phyloP scores from a whole-genome alignment of 2,888 invertebrate genomes.

The Acrobasis consociella region DNA sequence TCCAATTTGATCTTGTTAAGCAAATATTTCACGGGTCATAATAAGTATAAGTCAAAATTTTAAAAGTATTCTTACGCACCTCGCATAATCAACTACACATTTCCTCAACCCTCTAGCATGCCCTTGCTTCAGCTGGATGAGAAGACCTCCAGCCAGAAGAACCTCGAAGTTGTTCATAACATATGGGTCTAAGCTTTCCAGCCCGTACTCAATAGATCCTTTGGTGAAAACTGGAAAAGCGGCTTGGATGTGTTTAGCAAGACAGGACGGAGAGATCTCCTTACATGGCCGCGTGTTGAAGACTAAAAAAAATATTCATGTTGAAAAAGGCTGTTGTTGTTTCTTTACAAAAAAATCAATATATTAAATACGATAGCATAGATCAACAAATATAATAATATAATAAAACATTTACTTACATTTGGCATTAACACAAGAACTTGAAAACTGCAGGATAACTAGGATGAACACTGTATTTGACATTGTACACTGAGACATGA shows the following conservation, averaged over 20 bases:
- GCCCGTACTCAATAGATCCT: slow-evolving; percentile 49
- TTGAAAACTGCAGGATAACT: slow-evolving; percentile 10
- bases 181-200: slow-evolving; percentile 54
- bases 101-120: slow-evolving; percentile 49
- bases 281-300: slow-evolving; percentile 43
- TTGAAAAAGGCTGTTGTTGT: neutral
- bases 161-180: slow-evolving; percentile 46
- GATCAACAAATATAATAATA: neutral
- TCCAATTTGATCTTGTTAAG: no score
- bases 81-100: slow-evolving; percentile 54
- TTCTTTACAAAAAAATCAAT: no score
- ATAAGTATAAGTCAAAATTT: no score
- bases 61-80: slow-evolving; percentile 36
- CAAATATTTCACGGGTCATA: no score
- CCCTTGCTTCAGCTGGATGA: slow-evolving; percentile 48
- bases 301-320: slow-evolving; percentile 34
- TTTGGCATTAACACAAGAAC: slow-evolving; percentile 12
- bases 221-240: slow-evolving; percentile 45
- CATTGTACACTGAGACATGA: neutral
- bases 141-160: slow-evolving; percentile 49
- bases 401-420: slow-evolving; percentile 20
- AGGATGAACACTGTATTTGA: neutral
- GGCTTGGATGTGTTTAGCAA: slow-evolving; percentile 46
- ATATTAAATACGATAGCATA: neutral
- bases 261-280: slow-evolving; percentile 44